Percentiles rank a stretch among this genome's conserved stretches.
Conservation (phyloP, 2,113 vertebrate species). For the Uria lomvia region DNA sequence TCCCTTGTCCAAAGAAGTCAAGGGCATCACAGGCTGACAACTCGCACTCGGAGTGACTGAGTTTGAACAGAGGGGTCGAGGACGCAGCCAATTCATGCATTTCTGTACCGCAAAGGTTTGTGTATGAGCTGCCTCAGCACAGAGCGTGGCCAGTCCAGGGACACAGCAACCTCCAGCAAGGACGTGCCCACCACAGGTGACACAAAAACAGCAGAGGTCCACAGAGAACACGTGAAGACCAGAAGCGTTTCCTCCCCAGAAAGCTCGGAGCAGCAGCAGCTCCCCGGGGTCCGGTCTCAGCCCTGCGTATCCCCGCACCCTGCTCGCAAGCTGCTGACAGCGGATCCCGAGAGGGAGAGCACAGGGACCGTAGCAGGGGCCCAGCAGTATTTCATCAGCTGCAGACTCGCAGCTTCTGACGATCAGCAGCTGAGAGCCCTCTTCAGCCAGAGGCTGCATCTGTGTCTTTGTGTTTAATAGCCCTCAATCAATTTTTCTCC, state of each 20-base stretch:
- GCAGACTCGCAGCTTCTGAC: neutral
- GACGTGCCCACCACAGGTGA: accelerated
- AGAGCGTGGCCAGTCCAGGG: neutral
- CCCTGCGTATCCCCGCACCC: neutral
- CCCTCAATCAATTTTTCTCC: constrained; percentile 31
- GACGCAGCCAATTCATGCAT: neutral
- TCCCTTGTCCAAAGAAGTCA: neutral
- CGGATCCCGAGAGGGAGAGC: neutral
- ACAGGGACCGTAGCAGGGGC: neutral
- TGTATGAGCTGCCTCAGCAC: neutral
- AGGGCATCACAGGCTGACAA: neutral
- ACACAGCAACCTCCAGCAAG: neutral
- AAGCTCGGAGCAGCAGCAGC: neutral
- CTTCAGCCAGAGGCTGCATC: neutral
- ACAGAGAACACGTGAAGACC: neutral
- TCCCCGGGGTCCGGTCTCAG: neutral
- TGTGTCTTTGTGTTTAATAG: neutral
- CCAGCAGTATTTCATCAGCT: accelerated
- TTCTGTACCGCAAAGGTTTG: neutral
- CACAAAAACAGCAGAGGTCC: too few relatives aligned
- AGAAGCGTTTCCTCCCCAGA: neutral
- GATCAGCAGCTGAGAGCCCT: neutral
- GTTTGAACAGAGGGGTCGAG: too few relatives aligned
- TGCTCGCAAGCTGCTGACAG: too few relatives aligned
- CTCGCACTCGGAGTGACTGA: accelerated